Evolutionary conservation across 2,113 vertebrate species (phyloP).

Genomic region (Lontra canadensis): DNA sequence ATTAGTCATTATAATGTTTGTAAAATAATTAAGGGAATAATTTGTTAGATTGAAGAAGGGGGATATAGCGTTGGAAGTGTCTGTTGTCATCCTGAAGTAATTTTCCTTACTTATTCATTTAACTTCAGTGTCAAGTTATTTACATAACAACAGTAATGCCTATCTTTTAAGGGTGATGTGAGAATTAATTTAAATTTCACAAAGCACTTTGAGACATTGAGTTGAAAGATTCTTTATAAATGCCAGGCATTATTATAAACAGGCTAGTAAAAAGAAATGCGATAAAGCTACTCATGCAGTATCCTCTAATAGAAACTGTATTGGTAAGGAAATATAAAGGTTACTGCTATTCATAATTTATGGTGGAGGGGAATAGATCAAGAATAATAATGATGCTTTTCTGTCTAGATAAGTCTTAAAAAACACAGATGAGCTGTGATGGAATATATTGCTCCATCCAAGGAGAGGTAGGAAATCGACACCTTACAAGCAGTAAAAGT

Average conservation of each 20-base stretch:
- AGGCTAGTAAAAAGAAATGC: constrained; percentile 35
- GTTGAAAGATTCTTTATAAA: constrained; percentile 58
- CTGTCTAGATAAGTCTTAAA: constrained; percentile 16
- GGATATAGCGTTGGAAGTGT: neutral
- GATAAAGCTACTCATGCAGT: constrained; percentile 12
- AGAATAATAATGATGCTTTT: constrained; percentile 55
- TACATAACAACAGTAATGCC: constrained; percentile 55
- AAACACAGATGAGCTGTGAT: neutral
- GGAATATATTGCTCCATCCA: constrained; percentile 8
- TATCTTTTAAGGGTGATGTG: constrained; percentile 38
- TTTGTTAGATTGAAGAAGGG: neutral
- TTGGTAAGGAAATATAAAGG: constrained; percentile 43
- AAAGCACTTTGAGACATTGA: constrained; percentile 29
- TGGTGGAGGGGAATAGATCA: constrained; percentile 51
- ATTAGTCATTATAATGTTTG: neutral
- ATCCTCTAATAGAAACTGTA: constrained; percentile 37
- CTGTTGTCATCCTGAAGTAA: neutral
- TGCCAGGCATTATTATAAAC: constrained; percentile 59
- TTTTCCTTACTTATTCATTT: constrained; percentile 46
- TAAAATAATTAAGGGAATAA: constrained; percentile 29
- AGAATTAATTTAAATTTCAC: constrained; percentile 70
- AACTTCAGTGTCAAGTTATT: constrained; percentile 61
- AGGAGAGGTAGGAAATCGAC: constrained; percentile 21
- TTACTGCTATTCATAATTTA: constrained; percentile 69
- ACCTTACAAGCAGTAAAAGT: constrained; percentile 42